Conservation (phyloP, 2,797 vertebrate genomes). For the Pogonophryne albipinna region DNA sequence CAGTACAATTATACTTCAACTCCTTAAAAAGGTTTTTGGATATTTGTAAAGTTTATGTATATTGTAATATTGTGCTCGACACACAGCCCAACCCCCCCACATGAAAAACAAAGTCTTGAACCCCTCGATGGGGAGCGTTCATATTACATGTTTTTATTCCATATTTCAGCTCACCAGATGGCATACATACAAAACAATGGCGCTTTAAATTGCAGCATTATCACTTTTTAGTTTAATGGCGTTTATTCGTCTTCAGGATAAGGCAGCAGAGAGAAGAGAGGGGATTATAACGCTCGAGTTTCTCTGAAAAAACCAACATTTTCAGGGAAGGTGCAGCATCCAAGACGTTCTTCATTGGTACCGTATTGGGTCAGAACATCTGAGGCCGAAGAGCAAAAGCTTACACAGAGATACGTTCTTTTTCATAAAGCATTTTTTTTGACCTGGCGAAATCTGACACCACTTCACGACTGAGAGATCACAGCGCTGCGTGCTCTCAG, state of each 20-base stretch:
- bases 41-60: too few species aligned
- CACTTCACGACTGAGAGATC: constrained; percentile 77
- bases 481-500: constrained; percentile 60
- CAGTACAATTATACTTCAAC: too few species aligned
- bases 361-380: constrained; percentile 67
- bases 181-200: constrained; percentile 75
- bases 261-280: constrained; percentile 73
- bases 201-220: constrained; percentile 80
- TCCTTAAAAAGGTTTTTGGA: too few species aligned
- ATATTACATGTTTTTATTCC: constrained; percentile 73
- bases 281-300: constrained; percentile 38
- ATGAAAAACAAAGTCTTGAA: too few species aligned
- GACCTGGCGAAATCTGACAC: constrained; percentile 51
- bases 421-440: constrained; percentile 25
- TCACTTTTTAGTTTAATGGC: constrained; percentile 76
- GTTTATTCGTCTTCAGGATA: constrained; percentile 73
- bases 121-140: constrained; percentile 75
- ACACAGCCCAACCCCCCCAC: too few species aligned
- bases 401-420: constrained; percentile 45
- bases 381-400: constrained; percentile 53
- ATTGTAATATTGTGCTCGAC: too few species aligned
- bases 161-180: constrained; percentile 70
- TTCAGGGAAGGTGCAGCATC: constrained; percentile 63
- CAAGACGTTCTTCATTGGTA: constrained; percentile 64
- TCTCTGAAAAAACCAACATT: constrained; percentile 57